Conservation (phyloP, 1,140 invertebrate genomes). For the Magallana gigas region DNA sequence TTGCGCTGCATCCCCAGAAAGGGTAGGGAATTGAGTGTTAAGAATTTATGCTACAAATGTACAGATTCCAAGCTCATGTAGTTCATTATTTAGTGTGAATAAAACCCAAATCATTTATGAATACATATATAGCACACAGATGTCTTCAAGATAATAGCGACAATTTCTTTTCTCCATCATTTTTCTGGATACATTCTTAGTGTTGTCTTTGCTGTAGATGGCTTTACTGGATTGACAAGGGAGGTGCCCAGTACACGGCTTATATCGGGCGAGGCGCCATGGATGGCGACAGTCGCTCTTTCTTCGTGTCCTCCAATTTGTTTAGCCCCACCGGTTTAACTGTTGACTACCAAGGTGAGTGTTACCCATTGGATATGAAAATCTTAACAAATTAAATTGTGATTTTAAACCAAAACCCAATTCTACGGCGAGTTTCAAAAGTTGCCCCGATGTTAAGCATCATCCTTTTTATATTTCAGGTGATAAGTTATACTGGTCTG, state of each 20-base stretch:
- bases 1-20: slow-evolving; percentile 20
- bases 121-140: too few relatives aligned
- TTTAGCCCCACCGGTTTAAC: not conserved
- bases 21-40: not conserved
- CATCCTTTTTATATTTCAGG: not conserved
- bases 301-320: slow-evolving; percentile 7
- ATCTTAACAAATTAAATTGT: too few relatives aligned
- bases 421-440: too few relatives aligned
- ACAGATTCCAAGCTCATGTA: too few relatives aligned
- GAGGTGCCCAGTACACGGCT: not conserved
- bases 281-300: not conserved
- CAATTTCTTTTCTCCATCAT: too few relatives aligned
- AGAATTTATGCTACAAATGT: too few relatives aligned
- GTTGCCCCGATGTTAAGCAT: too few relatives aligned
- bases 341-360: slow-evolving; percentile 39
- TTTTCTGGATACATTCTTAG: too few relatives aligned
- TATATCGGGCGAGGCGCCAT: slow-evolving; percentile 19
- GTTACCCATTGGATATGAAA: not conserved
- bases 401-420: too few relatives aligned
- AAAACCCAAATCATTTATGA: too few relatives aligned
- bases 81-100: too few relatives aligned
- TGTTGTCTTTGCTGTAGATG: slow-evolving; percentile 12
- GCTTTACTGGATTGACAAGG: slow-evolving; percentile 25
- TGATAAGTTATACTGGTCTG: slow-evolving; percentile 22
- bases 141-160: too few relatives aligned